A percentile compares a stretch with the other conserved stretches of the same genome.
These are phyloP conservation scores for Brienomyrus longianalis DNA, from an alignment of 2,113 vertebrate genomes.

Conservation along the genomic window DNA sequence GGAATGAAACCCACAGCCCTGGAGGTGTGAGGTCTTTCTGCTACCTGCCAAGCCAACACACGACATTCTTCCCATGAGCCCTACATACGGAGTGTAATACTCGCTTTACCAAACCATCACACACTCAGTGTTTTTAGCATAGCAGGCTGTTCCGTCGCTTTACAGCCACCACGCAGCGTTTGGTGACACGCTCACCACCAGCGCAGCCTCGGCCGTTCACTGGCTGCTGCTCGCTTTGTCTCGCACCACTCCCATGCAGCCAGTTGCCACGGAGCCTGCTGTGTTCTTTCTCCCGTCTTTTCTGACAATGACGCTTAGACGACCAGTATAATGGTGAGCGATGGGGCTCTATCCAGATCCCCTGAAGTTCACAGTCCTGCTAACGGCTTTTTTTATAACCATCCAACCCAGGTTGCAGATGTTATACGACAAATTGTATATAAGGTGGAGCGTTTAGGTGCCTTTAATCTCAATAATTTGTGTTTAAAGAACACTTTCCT, in stretches of 20 bases:
- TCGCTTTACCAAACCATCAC: neutral
- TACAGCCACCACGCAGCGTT: neutral
- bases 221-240: neutral
- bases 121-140: neutral
- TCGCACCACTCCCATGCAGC: neutral
- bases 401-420: neutral
- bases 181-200: neutral
- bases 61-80: neutral
- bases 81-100: neutral
- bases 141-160: neutral
- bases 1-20: neutral
- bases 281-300: neutral
- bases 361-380: neutral
- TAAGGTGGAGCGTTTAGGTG: neutral
- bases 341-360: neutral
- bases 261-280: neutral
- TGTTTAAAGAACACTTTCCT: neutral
- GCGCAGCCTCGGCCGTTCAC: neutral
- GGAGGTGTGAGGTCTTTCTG: neutral
- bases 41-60: neutral
- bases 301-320: neutral
- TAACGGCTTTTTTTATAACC: neutral
- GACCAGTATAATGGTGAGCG: neutral
- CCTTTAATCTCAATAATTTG: conserved; percentile 2
- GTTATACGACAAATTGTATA: neutral